phyloP scores from a whole-genome alignment of 2,113 vertebrate genomes.

The Paramormyrops kingsleyae region DNA sequence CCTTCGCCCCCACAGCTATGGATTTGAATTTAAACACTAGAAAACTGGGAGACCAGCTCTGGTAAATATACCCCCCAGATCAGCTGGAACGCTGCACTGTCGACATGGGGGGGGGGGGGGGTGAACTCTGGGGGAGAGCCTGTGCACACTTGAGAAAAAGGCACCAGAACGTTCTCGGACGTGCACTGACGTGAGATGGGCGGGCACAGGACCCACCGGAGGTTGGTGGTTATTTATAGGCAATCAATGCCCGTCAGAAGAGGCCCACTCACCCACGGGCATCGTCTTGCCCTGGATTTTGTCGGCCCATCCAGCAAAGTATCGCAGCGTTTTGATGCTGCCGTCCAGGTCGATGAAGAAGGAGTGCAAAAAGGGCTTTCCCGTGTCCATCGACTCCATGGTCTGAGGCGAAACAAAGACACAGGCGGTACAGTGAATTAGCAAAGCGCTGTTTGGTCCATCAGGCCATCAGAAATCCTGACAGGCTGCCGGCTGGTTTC shows the following conservation, averaged over 20 bases:
- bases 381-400: constrained; percentile 87
- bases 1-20: background rate
- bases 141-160: background rate
- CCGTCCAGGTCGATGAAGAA: constrained; percentile 89
- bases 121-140: background rate
- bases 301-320: constrained; percentile 90
- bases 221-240: background rate
- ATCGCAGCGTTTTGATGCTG: constrained; percentile 81
- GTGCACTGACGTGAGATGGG: background rate
- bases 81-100: background rate
- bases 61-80: background rate
- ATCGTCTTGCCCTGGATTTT: constrained; percentile 89
- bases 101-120: too few relatives aligned
- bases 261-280: constrained; percentile 76
- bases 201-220: background rate
- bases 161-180: background rate
- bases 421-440: background rate
- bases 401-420: constrained; percentile 62
- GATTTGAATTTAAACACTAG: background rate
- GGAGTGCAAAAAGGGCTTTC: constrained; percentile 91
- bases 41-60: background rate
- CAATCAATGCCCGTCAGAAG: too few relatives aligned
- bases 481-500: background rate
- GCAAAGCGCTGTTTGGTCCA: too few relatives aligned
- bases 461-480: background rate